Evolutionary conservation across 2,888 invertebrate species (phyloP).

Genomic region (Criorhina ranunculi): DNA sequence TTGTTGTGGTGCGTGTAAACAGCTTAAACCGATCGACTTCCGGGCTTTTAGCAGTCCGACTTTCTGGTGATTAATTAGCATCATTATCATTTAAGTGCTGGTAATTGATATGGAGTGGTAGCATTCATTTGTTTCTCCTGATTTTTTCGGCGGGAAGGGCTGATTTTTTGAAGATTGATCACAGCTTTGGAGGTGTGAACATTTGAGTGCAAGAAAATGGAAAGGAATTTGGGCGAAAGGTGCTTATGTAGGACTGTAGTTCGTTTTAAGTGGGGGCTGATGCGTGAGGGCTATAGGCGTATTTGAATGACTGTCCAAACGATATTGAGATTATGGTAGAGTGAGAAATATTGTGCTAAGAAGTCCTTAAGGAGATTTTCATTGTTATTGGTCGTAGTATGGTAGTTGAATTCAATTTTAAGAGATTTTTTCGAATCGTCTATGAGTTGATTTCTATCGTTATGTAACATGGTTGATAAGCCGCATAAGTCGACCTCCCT

Average conservation of each 20-base stretch:
- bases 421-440: too few relatives aligned
- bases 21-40: slow-evolving; percentile 77
- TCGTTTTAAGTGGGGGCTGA: background rate
- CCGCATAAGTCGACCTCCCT: too few relatives aligned
- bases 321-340: too few relatives aligned
- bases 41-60: slow-evolving; percentile 75
- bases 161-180: slow-evolving; percentile 33
- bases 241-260: background rate
- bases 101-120: slow-evolving; percentile 37
- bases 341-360: too few relatives aligned
- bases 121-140: slow-evolving; percentile 18
- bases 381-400: too few relatives aligned
- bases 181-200: slow-evolving; percentile 29
- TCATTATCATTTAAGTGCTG: slow-evolving; percentile 41
- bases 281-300: background rate
- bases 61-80: slow-evolving; percentile 59
- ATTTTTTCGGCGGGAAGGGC: background rate
- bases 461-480: too few relatives aligned
- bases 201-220: slow-evolving; percentile 20
- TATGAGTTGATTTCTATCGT: too few relatives aligned
- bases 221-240: background rate
- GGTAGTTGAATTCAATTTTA: too few relatives aligned
- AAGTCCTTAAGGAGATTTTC: too few relatives aligned
- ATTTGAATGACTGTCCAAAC: background rate
- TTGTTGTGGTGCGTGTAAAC: slow-evolving; percentile 69